Base-by-base conservation (phyloP, 1,140 invertebrate genomes). In the Drosophila auraria region DNA sequence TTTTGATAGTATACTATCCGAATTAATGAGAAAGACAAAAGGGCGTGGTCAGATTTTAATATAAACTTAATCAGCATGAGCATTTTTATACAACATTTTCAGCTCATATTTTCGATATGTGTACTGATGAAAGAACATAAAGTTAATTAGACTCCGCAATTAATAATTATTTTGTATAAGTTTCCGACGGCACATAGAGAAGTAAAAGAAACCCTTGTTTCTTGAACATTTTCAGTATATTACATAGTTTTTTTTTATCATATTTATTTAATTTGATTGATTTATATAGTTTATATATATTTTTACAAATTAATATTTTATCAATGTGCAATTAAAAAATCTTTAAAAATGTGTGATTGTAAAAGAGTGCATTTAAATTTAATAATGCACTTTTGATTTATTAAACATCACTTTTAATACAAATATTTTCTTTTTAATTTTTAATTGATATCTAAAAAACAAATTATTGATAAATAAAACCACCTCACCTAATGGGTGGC, bases 401-500 rank as follows among this genome's bases (percentile, higher is more conserved):
- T 36, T 36, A 33, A 33, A 8, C 6, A 33, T 2, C 33, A 2
- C 6, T 30, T 17, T 62, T 53, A 5, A 30, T 23, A 40, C 9
- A 11, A 17, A 5, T 56, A 11, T 45, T 14, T 3, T n/a, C 0
- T 33, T 50, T 58, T 27, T 36, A 27, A 0, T 38, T n/a, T 17
- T 6, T 30, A 5, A 2, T 23, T 36, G 11, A 45, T 57, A 15
- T 23, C 20, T 2, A 47, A 8, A 8, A 14, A 44, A 27, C 2
- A 5, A 30, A 5, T 30, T 27, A 2, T 9, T 33, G 1, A 8
- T 33, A 9, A 8, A 33, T 8, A 33, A 33, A 33, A 9, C 9
- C 14, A 9, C 38, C 56, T 61, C 61, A 94, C 94, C 93, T 94
- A 38, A 94, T 93, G 30, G 94, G 94, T 14, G 94, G 94, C 7